Evolutionary conservation across 2,888 invertebrate genomes (phyloP), one percentile per base, ranked within the genome.

Genomic region (Uloborus plumipes): DNA sequence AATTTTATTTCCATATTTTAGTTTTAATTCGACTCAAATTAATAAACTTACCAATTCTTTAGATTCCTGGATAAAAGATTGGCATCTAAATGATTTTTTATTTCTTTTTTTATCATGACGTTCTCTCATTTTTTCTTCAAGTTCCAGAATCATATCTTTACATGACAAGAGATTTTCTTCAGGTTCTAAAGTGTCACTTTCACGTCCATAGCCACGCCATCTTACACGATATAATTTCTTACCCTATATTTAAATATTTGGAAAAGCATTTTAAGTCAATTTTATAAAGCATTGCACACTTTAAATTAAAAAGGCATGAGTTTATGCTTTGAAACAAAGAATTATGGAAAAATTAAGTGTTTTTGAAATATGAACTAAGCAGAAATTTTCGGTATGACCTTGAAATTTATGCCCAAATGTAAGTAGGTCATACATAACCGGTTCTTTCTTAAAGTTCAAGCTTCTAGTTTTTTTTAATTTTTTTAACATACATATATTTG

Each of bases 121-220:
- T 16, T 75, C 66, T 62, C 51, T 62, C 22, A 74, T 79, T 76
- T 55, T 85, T 70, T 70, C 22, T 14, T 86, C 82, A 71, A 86
- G 89, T 47, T 88, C 88, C 49, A 88, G 87, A 62, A 89, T 87
- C 85, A 89, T 86, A 76, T 89, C 88, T 81, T 86, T 85, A 74
- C 89, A 89, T n/a, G 87, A 87, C 11, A 86, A 85, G 26, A 89
- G 87, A 82, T 89, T 89, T 67, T 88, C 88, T 62, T 86, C 85
- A 0, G 89, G 89, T 80, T 89, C 89, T 88, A 89, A 89, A 13
- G 89, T 89, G 82, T 89, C 89, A 71, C 87, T 86, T 39, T 86
- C 86, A 13, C 88, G 85, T 11, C 88, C 87, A 85, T 88, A 89
- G 6, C 89, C 88, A 51, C 87, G 87, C 89, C 89, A 89, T 61